A percentile compares a stretch with the other conserved stretches of the same genome.
phyloP scores from a whole-genome alignment of 2,113 vertebrate genomes.

The Takifugu bimaculatus region DNA sequence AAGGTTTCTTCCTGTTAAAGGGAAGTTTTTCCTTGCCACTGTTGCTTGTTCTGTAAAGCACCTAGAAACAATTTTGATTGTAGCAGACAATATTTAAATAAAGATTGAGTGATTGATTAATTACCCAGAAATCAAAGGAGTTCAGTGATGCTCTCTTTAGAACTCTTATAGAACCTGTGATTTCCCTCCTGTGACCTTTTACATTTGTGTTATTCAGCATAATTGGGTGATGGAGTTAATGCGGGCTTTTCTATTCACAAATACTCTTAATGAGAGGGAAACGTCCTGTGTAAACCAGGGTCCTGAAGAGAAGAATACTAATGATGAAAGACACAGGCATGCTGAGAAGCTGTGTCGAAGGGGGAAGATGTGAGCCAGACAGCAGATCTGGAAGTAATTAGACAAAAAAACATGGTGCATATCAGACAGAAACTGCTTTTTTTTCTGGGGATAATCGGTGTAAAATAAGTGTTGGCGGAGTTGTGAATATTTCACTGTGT shows the following conservation, averaged over 20 bases:
- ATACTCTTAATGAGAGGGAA: conserved; percentile 13
- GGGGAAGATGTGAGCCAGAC: neutral
- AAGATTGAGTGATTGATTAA: no score
- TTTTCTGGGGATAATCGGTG: neutral
- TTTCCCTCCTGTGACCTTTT: neutral
- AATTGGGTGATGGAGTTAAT: neutral
- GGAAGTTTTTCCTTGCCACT: no score
- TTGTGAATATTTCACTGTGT: no score
- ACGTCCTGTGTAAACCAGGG: conserved; percentile 9
- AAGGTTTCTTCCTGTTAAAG: no score
- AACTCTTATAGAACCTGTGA: neutral
- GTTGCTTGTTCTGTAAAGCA: no score
- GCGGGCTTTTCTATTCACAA: neutral
- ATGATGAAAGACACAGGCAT: neutral
- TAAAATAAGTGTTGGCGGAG: no score
- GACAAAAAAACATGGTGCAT: neutral
- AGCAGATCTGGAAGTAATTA: neutral
- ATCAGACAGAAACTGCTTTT: neutral
- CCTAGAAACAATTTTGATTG: no score
- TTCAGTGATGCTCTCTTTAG: no score
- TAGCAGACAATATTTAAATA: no score
- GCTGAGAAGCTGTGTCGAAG: neutral
- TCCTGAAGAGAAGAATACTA: neutral
- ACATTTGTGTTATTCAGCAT: no score
- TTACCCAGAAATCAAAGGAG: no score